Percentiles rank a stretch among this genome's conserved stretches.
Evolutionary conservation across 2,888 invertebrate species (phyloP).

Genomic region (Tipula unca): DNA sequence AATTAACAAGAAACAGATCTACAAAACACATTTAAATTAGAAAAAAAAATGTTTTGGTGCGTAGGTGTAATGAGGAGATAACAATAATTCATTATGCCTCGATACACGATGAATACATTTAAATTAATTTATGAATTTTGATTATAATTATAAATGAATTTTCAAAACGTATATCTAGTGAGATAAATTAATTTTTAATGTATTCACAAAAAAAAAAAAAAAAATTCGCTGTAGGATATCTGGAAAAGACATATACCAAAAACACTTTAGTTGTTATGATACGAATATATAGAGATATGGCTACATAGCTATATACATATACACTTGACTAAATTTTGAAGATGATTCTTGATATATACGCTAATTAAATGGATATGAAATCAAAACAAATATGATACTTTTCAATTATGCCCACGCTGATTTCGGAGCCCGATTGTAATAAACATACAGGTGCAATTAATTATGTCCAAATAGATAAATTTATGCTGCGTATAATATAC

Average conservation of each 20-base stretch:
- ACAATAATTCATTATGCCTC: background rate
- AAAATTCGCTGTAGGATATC: background rate
- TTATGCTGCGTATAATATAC: background rate
- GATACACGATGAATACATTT: background rate
- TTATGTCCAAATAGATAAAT: background rate
- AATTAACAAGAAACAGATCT: background rate
- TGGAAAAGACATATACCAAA: background rate
- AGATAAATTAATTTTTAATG: background rate
- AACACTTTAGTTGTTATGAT: background rate
- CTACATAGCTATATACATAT: background rate
- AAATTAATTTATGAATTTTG: background rate
- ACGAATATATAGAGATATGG: background rate
- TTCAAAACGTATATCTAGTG: background rate
- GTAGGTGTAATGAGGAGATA: background rate
- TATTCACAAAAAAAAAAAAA: background rate
- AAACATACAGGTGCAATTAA: constrained; percentile 14
- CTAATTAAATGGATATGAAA: constrained; percentile 8
- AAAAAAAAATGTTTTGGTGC: background rate
- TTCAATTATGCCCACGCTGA: background rate
- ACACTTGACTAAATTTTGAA: background rate
- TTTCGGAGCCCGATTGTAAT: background rate
- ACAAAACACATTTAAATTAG: background rate
- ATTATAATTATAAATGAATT: background rate
- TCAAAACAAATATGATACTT: constrained; percentile 2
- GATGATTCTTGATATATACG: background rate